phyloP scores from a whole-genome alignment of 2,113 vertebrate species.

The Rutilus rutilus region DNA sequence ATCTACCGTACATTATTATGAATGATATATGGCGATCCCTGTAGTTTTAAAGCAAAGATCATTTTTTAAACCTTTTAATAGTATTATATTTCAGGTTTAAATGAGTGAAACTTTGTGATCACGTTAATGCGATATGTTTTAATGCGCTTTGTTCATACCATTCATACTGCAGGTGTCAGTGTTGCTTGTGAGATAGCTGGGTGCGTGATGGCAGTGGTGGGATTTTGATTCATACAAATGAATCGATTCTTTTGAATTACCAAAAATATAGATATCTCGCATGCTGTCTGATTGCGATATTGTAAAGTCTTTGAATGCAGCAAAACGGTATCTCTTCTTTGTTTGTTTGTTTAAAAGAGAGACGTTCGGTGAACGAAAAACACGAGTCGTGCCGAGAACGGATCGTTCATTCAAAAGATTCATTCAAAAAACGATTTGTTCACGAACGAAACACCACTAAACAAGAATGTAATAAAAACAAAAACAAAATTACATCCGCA shows the following conservation, averaged over 20 bases:
- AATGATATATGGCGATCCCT: not conserved
- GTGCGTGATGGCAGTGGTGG: not conserved
- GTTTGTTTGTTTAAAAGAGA: not conserved
- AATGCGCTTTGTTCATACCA: not conserved
- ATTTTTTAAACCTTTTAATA: not conserved
- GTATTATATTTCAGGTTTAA: not conserved
- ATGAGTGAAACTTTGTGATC: not conserved
- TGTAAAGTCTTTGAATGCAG: not conserved
- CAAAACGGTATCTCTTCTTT: not conserved
- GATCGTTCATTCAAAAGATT: not conserved
- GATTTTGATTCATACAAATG: not conserved
- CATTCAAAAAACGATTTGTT: not conserved
- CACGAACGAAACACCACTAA: not conserved
- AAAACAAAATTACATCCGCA: not conserved
- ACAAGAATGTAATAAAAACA: not conserved
- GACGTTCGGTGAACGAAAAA: not conserved
- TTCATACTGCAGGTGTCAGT: conserved; percentile 20
- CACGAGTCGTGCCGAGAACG: not conserved
- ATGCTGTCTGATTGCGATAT: not conserved
- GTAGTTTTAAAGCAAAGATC: not conserved
- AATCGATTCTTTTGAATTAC: not conserved
- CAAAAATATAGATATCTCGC: not conserved
- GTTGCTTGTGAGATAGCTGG: not conserved
- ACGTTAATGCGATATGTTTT: not conserved
- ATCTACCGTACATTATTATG: not conserved